Base-by-base conservation (phyloP, 2,888 invertebrate genomes). In the Volucella bombylans region DNA sequence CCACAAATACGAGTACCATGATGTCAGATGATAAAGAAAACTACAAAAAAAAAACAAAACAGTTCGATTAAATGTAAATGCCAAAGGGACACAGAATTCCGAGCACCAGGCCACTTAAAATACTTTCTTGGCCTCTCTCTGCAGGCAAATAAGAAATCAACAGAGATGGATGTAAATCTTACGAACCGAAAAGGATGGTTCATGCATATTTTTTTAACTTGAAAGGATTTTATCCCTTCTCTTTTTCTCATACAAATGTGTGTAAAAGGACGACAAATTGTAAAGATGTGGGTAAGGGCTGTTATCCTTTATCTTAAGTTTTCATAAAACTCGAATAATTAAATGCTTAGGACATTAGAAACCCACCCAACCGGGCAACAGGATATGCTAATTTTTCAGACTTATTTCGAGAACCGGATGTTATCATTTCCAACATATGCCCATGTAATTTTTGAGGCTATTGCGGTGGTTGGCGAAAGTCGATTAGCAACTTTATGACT, bases 1-100 rank as follows among this genome's bases (percentile, higher is more conserved):
- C 23, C 31, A 6, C n/a, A 45, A 39, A 15, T 31, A 31, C 31
- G 31, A 31, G 31, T 38, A 39, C 57, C 14, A 10, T 59, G 69
- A 71, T 31, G 52, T 52, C 50, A n/a, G 4, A 38, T 2, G n/a
- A 38, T 14, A 55, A 39, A n/a, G 11, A 57, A 39, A 64, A 55
- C 31, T 55, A 55, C 11, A 14, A 39, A 55, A 31, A 31, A 8
- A n/a, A 50, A 61, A 23, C 43, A 9, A 23, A 23, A 31, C 52
- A 50, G 61, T 52, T 61, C 71, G 61, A 72, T 72, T 54, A 61
- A 55, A 73, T 65, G 73, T 55, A 73, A 73, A 73, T 65, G 73
- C 39, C 64, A 55, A 55, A 55, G 39, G 23, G 49, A 49, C 69
- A 41, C 23, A 31, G 31, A 1, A 31, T 31, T 6, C 31, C 4